Evolutionary conservation across 2,888 invertebrate species (phyloP).

Genomic region (Glyphotaelius pellucidus): DNA sequence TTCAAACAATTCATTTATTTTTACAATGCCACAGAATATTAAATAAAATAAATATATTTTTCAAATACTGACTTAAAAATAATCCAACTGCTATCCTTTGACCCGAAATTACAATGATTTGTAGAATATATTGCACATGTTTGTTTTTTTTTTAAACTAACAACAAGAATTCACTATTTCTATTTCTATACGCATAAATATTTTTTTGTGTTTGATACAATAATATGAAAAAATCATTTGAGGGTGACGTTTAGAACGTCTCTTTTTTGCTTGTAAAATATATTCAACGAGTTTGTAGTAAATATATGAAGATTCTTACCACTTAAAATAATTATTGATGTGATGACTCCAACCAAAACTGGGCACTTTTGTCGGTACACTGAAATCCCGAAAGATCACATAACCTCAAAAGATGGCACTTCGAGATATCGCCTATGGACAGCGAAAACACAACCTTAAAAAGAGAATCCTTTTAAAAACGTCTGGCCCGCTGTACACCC

Average conservation of each 20-base stretch:
- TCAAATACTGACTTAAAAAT: background rate
- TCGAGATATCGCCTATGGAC: background rate
- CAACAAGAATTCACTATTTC: background rate
- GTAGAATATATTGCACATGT: background rate
- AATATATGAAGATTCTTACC: background rate
- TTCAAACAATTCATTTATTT: background rate
- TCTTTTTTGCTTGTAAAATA: background rate
- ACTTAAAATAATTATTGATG: background rate
- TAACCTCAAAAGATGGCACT: conserved; percentile 30
- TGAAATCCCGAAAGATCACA: conserved; percentile 22
- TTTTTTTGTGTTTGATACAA: background rate
- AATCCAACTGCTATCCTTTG: background rate
- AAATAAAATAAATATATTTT: background rate
- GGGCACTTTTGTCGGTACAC: background rate
- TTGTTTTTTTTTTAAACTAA: background rate
- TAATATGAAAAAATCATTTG: background rate
- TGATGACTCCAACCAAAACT: background rate
- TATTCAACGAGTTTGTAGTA: background rate
- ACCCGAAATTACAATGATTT: background rate
- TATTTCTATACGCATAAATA: background rate
- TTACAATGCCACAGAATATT: background rate
- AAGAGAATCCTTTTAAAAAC: background rate
- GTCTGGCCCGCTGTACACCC: background rate
- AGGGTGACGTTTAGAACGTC: background rate
- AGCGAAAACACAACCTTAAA: conserved; percentile 10